A percentile compares a stretch with the other conserved stretches of the same genome.
Evolutionary conservation across 2,888 invertebrate genomes (phyloP).

Genomic region (Macrostomum cliftonense): DNA sequence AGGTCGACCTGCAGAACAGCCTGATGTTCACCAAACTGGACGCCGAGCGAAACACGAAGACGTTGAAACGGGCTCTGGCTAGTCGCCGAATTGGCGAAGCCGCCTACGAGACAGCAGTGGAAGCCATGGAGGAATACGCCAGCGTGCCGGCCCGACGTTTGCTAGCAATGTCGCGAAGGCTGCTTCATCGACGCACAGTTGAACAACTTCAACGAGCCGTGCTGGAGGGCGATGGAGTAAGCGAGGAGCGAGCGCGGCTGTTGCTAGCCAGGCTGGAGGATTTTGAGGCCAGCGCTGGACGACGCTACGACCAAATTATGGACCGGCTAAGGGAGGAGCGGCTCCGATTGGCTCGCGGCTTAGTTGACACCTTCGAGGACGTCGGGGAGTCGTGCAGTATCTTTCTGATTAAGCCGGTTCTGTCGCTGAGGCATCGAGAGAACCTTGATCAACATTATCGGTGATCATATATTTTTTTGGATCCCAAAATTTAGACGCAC

Average conservation of each 20-base stretch:
- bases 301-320: slow-evolving; percentile 15
- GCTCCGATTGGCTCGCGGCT: slow-evolving; percentile 22
- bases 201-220: no score
- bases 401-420: slow-evolving; percentile 36
- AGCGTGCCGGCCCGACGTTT: slow-evolving; percentile 30
- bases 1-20: no score
- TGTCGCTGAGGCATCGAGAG: slow-evolving; percentile 14
- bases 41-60: slow-evolving; percentile 32
- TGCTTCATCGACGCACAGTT: no score
- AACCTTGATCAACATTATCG: no score
- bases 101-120: slow-evolving; percentile 22
- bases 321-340: slow-evolving; percentile 26
- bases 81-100: slow-evolving; percentile 12
- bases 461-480: no score
- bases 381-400: slow-evolving; percentile 34
- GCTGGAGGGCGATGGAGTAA: no score
- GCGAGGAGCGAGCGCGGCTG: no score
- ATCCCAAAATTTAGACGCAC: no score
- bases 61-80: slow-evolving; percentile 28
- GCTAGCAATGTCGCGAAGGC: slow-evolving; percentile 24
- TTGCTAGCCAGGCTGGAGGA: no score
- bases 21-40: slow-evolving; percentile 33
- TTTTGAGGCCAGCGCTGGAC: no score
- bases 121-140: slow-evolving; percentile 31
- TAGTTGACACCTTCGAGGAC: slow-evolving; percentile 28